These are phyloP conservation scores for Athalia rosae DNA, from an alignment of 2,888 invertebrate species.

Conservation along the genomic window DNA sequence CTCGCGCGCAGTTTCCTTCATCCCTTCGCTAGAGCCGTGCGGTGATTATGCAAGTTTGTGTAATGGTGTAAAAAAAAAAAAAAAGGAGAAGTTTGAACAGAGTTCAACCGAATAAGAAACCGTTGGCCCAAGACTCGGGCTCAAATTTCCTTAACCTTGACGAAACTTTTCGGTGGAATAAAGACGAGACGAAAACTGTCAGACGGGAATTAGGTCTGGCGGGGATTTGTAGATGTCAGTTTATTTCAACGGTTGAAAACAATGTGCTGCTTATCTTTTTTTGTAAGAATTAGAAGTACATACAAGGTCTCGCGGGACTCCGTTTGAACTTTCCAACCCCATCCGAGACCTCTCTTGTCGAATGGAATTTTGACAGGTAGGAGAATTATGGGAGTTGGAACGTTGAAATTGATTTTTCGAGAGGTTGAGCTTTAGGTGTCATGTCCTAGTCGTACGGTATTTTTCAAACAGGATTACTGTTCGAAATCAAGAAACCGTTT, in stretches of 20 bases:
- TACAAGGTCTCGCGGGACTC: too few species aligned
- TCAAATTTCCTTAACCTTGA: constrained; percentile 31
- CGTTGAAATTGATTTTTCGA: too few species aligned
- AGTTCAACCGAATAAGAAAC: constrained; percentile 41
- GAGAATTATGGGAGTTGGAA: too few species aligned
- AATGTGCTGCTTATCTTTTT: neutral
- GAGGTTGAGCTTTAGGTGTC: too few species aligned
- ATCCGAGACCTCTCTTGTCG: too few species aligned
- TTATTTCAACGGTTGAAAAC: constrained; percentile 23
- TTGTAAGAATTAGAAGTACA: too few species aligned
- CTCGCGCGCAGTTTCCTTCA: constrained; percentile 24
- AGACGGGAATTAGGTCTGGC: neutral
- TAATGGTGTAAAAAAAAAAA: constrained; percentile 59
- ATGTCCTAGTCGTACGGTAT: too few species aligned
- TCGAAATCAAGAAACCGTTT: too few species aligned
- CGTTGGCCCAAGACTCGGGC: constrained; percentile 17
- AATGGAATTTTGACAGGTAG: too few species aligned
- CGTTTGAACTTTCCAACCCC: too few species aligned
- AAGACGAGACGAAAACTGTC: neutral
- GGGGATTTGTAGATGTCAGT: neutral
- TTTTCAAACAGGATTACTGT: too few species aligned
- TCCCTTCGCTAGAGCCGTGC: constrained; percentile 27
- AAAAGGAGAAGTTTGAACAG: constrained; percentile 46
- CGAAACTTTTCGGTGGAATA: constrained; percentile 23
- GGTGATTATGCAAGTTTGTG: constrained; percentile 58